These are phyloP conservation scores for Drosophila oshimai DNA, from an alignment of 1,140 invertebrate genomes.

Conservation along the genomic window DNA sequence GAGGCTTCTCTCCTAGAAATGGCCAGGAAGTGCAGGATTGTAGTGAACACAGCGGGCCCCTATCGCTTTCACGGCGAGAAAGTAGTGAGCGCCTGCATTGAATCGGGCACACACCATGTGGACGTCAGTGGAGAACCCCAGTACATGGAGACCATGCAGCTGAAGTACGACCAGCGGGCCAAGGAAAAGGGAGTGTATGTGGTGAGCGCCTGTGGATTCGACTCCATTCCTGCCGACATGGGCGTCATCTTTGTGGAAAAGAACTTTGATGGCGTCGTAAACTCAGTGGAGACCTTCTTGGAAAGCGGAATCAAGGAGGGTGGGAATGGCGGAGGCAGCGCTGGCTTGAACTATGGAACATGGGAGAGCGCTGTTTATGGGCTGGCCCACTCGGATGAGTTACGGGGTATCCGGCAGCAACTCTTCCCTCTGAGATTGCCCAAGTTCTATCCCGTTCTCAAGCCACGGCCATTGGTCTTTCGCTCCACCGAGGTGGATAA, in stretches of 20 bases:
- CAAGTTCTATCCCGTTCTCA: conserved; percentile 85
- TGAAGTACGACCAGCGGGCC: conserved; percentile 91
- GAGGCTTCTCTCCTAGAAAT: conserved; percentile 89
- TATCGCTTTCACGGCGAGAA: conserved; percentile 94
- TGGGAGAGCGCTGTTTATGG: conserved; percentile 92
- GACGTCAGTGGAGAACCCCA: conserved; percentile 97
- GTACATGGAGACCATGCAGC: conserved; percentile 93
- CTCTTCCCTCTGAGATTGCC: conserved; percentile 87
- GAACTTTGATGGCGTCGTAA: conserved; percentile 89
- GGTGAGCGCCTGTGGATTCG: conserved; percentile 95
- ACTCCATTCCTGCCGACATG: conserved; percentile 93
- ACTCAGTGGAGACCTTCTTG: conserved; percentile 90
- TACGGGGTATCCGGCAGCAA: conserved; percentile 86
- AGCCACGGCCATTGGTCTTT: conserved; percentile 85
- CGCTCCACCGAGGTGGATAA: conserved; percentile 84
- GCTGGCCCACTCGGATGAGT: conserved; percentile 86
- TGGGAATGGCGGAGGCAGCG: conserved; percentile 27
- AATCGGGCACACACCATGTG: conserved; percentile 91
- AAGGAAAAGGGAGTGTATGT: conserved; percentile 91
- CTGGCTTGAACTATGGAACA: conserved; percentile 88
- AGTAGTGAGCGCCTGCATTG: conserved; percentile 95
- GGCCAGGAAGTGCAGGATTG: conserved; percentile 87
- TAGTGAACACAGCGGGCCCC: conserved; percentile 95
- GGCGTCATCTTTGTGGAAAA: conserved; percentile 90
- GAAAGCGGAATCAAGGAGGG: conserved; percentile 74